Conservation (phyloP, 2,797 vertebrate species). For the Hyperoplus immaculatus region DNA sequence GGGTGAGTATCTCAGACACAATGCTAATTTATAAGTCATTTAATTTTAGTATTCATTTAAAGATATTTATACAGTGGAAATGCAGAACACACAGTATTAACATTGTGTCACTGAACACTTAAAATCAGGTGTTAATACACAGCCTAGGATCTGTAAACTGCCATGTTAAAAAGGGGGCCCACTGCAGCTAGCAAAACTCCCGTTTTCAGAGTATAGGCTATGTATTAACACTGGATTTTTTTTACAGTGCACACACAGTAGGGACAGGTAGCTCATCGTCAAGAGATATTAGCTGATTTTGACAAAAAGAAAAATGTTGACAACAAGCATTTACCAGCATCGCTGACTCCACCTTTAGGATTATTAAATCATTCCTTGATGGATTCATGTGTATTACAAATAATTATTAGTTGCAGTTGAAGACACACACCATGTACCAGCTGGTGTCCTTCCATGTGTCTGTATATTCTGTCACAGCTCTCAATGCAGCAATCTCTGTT, state of each 20-base stretch:
- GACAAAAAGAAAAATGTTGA: no score
- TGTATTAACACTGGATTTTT: no score
- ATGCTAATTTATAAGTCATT: neutral
- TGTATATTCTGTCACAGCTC: slow-evolving; percentile 12
- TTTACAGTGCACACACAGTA: no score
- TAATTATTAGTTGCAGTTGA: neutral
- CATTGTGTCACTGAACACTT: neutral
- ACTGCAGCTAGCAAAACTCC: no score
- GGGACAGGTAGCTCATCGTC: no score
- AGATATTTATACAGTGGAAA: neutral
- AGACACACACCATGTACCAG: neutral
- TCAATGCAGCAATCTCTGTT: slow-evolving; percentile 5
- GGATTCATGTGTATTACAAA: neutral
- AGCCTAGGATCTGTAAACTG: no score
- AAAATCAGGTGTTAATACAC: neutral
- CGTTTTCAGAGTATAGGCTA: no score
- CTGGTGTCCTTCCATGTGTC: neutral
- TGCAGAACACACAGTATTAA: neutral
- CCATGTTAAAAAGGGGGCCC: no score
- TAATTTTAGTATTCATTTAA: slow-evolving; percentile 8
- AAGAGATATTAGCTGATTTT: no score
- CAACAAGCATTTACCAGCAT: no score
- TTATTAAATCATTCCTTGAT: neutral
- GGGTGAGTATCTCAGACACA: no score
- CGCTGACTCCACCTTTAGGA: no score